phyloP scores from a whole-genome alignment of 2,797 vertebrate genomes.

The Sebastes melanostomus region DNA sequence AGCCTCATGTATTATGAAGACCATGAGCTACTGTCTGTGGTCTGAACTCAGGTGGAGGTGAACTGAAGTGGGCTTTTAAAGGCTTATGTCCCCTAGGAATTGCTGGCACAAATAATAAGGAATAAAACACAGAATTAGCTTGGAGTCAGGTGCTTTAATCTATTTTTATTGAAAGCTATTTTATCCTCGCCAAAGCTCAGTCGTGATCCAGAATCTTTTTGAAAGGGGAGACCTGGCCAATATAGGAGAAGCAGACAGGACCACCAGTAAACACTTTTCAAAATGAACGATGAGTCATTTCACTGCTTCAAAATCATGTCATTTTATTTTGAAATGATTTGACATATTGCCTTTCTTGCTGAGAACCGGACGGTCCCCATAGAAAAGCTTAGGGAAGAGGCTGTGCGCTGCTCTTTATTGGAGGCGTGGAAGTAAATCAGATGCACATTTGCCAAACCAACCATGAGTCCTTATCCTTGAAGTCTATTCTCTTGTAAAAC shows the following conservation, averaged over 20 bases:
- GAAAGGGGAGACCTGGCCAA: not conserved
- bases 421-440: not conserved
- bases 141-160: not conserved
- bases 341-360: not conserved
- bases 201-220: not conserved
- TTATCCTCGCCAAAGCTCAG: not conserved
- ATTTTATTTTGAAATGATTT: not conserved
- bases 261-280: not conserved
- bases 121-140: not conserved
- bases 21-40: not conserved
- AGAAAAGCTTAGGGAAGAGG: not conserved
- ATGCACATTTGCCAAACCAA: not conserved
- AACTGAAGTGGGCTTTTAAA: constrained; percentile 5
- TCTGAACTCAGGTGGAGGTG: constrained; percentile 22
- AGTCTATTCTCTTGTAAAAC: not conserved
- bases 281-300: not conserved
- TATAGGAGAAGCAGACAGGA: not conserved
- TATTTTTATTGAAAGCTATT: not conserved
- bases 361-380: not conserved
- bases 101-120: not conserved
- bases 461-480: not conserved
- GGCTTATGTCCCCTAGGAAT: not conserved
- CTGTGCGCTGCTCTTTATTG: not conserved
- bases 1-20: constrained; percentile 39
- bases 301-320: not conserved